Base-by-base conservation (phyloP, 2,888 invertebrate genomes). In the Microctonus brassicae region DNA sequence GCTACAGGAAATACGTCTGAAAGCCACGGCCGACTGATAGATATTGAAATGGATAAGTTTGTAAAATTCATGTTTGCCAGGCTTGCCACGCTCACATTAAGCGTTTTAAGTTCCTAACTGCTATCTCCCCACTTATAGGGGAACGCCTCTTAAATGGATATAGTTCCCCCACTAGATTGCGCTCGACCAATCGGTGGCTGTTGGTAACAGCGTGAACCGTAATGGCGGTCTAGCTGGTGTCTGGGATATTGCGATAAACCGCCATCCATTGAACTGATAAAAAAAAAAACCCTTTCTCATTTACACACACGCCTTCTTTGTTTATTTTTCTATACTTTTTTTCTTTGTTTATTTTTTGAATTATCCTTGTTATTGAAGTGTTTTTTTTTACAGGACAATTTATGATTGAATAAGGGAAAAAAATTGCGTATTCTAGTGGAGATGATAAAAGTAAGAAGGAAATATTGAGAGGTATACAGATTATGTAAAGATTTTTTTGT, bases 151-250 rank as follows among this genome's bases (percentile, higher is more conserved):
- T 52, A 58, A 71, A 64, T 53, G 29, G 4, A 34, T 34, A 36
- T 57, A 61, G 52, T 74, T 77, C 69, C 53, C 75, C 75, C 74
- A 70, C 74, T 77, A 65, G 70, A 33, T 4, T 10, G 2, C 20
- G 39, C 58, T 13, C 55, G 58, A n/a, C 70, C 69, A 55, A 33
- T 69, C 64, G 60, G 58, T 26, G 33, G 13, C 17, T n/a, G 29
- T 20, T 58, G n/a, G 47, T 47, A 17, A 47, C 17, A 17, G 33
- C 58, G 58, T 33, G 75, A 63, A 69, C 69, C 73, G 78, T 80
- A 80, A 82, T 82, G 82, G 82, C 82, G 82, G 68, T 58, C 78
- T 75, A 65, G 67, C 72, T 61, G 57, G 63, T 66, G 72, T 72
- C 71, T 77, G 76, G 69, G 62, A 71, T 26, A 22, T 47, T 53